Evolutionary conservation across 2,797 vertebrate species (phyloP), one percentile per base, ranked within the genome.

Genomic region (Sebastes dallii): DNA sequence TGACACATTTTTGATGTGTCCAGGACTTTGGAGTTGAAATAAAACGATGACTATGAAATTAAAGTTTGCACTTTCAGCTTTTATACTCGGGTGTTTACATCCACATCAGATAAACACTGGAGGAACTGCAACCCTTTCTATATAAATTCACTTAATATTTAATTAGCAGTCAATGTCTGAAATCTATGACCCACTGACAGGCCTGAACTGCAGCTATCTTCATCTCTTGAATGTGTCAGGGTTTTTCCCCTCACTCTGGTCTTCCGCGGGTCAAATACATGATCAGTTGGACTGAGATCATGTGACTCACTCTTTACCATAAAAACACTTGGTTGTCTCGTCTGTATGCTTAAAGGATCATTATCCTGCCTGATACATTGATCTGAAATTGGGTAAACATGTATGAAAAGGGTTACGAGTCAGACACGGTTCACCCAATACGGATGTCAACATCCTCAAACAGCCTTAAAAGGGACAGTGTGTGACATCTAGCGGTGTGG

Each of bases 301-400:
- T 0, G 36, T 6, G 36, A 39, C 5, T 39, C 0, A 39, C 36
- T 39, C 36, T 39, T 39, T 0, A 3, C 36, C 36, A 39, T 14
- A 39, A 14, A 39, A 39, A 39, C 13, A 0, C 13, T 14, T 14
- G 2, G 36, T 39, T 39, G 36, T 39, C 0, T 39, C 0, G 36
- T 39, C 36, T 14, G 12, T 39, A 39, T 39, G 12, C 13, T 39
- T 0, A 36, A 36, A 39, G 13, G 36, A 1, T 39, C 36, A 39
- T 39, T 39, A 0, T 39, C 36, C 36, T 39, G 36, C 36, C 0
- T 39, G 36, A 0, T 39, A 0, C 1, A 1, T 39, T 39, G 36
- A 39, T 39, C 13, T 39, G 36, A 39, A 39, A 39, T 39, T 39
- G 36, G 36, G 36, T 0, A 0, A 39, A 39, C 36, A 39, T 6